Percentiles rank a stretch among this genome's conserved stretches.
These are phyloP conservation scores for Bemisia tabaci DNA, from an alignment of 1,140 invertebrate species.

Conservation along the genomic window DNA sequence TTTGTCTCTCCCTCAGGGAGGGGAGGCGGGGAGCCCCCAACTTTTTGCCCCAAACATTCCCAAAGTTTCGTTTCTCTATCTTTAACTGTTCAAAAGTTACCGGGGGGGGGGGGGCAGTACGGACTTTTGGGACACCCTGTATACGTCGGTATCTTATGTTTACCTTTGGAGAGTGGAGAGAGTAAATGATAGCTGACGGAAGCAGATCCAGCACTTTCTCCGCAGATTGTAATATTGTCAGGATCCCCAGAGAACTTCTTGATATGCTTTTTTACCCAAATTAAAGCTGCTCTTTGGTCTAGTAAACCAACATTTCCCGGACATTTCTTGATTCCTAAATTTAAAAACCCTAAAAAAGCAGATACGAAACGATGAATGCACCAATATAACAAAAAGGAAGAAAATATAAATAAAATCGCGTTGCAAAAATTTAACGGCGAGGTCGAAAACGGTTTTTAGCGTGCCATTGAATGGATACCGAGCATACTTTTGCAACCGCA, in stretches of 20 bases:
- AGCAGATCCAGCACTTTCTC: slow-evolving; percentile 53
- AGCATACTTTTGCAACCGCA: too few relatives aligned
- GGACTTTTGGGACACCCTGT: too few relatives aligned
- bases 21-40: too few relatives aligned
- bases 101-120: too few relatives aligned
- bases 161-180: slow-evolving; percentile 39
- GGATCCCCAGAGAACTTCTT: slow-evolving; percentile 58
- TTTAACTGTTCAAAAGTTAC: too few relatives aligned
- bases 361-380: not conserved
- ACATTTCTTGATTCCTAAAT: slow-evolving; percentile 43
- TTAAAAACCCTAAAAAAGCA: slow-evolving; percentile 29
- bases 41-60: too few relatives aligned
- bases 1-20: too few relatives aligned
- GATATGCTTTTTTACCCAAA: slow-evolving; percentile 61
- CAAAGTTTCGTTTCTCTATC: too few relatives aligned
- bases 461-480: too few relatives aligned
- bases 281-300: slow-evolving; percentile 55
- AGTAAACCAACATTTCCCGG: slow-evolving; percentile 62
- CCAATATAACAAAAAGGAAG: not conserved
- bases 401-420: not conserved
- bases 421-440: too few relatives aligned
- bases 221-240: slow-evolving; percentile 47
- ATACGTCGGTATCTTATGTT: too few relatives aligned
- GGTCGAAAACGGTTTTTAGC: not conserved
- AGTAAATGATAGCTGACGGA: slow-evolving; percentile 51